Base-by-base conservation (phyloP, 1,140 invertebrate genomes). In the Penaeus chinensis region DNA sequence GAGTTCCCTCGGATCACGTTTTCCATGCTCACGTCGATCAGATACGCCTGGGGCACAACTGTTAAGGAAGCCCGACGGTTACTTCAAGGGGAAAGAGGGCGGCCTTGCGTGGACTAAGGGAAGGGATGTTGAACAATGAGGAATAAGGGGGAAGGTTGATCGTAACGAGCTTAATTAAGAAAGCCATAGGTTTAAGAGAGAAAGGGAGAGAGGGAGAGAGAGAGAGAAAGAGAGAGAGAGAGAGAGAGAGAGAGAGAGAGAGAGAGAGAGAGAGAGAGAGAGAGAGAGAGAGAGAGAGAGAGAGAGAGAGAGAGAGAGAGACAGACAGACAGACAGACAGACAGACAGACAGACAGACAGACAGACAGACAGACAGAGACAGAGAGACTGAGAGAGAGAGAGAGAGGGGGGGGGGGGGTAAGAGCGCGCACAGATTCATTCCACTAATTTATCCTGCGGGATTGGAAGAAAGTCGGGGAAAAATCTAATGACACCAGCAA, bases 1-100 rank as follows among this genome's bases (percentile, higher is more conserved):
- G 93, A 93, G 89, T 93, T 93, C 10, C 93, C 93, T 47, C 92
- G 90, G 78, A 93, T 92, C 2, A 92, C 92, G 91, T 92, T 93
- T 11, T 91, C 92, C 79, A 93, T 92, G 80, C 92, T 92, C 0
- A 92, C 90, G 32, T 92, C 91, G 8, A 93, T 91, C 82, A 92
- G 92, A 85, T 93, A 93, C 13, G 91, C 90, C 66, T 91, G 88
- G 65, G 89, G 91, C n/a, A 93, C 90, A 79, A 93, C 92, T 93
- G 91, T 24, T 32, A 47, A 42, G 76, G 22, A 78, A 78, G 42
- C 24, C 24, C 24, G 42, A 27, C 24, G 42, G 76, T n/a, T 22
- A 24, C 22, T 24, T 60, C 22, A 24, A 82, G n/a, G 19, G 54
- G 22, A n/a, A 62, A 62, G 42, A 81, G 42, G 7, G 2, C 32